A percentile compares a stretch with the other conserved stretches of the same genome.
Conservation (phyloP, 2,113 vertebrate species). For the Carassius carassius region DNA sequence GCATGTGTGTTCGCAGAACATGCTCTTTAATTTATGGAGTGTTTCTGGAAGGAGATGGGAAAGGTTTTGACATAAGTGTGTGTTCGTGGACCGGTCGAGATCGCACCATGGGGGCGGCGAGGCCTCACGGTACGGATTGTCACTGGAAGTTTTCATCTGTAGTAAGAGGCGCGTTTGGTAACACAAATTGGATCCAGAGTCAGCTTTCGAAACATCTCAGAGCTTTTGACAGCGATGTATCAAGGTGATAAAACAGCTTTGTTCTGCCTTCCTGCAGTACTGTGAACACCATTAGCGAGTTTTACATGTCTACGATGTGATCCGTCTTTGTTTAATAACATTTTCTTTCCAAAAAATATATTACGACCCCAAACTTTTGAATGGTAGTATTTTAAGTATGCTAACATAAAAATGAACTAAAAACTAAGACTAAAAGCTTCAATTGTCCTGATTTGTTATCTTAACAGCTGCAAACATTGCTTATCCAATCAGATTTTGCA, state of each 20-base stretch:
- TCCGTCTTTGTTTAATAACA: not conserved
- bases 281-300: not conserved
- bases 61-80: slow-evolving; percentile 40
- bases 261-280: not conserved
- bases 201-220: not conserved
- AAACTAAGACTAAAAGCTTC: not conserved
- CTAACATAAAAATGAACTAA: too few relatives aligned
- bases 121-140: slow-evolving; percentile 32
- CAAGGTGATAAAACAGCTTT: not conserved
- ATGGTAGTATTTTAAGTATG: not conserved
- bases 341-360: too few relatives aligned
- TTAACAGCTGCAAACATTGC: not conserved
- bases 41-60: slow-evolving; percentile 39
- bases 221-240: not conserved
- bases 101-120: not conserved
- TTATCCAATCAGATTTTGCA: not conserved
- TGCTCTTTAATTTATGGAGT: slow-evolving; percentile 50
- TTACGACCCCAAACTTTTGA: not conserved
- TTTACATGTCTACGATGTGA: not conserved
- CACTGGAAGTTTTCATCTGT: slow-evolving; percentile 35
- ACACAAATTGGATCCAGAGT: not conserved
- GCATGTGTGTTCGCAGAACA: slow-evolving; percentile 46
- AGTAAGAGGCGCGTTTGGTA: not conserved
- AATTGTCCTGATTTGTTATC: not conserved
- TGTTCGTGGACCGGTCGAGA: slow-evolving; percentile 21